Conservation (phyloP, 2,888 invertebrate genomes). For the Drosophila emarginata region DNA sequence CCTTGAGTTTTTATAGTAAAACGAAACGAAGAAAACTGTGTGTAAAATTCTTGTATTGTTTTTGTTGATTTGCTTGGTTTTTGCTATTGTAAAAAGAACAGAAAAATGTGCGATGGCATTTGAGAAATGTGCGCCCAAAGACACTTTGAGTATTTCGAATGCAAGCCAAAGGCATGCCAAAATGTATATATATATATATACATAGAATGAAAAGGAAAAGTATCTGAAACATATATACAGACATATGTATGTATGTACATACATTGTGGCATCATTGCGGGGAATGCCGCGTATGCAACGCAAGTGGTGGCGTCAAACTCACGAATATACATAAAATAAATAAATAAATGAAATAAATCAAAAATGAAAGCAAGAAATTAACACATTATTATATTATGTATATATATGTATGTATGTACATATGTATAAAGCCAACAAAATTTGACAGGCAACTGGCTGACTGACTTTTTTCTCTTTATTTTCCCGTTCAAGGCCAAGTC, state of each 20-base stretch:
- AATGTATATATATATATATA: background rate
- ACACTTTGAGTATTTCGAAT: slow-evolving; percentile 46
- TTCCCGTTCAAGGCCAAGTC: slow-evolving; percentile 55
- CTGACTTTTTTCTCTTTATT: slow-evolving; percentile 26
- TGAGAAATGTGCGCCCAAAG: slow-evolving; percentile 59
- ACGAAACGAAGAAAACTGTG: slow-evolving; percentile 18
- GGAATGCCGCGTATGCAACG: slow-evolving; percentile 70
- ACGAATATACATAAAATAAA: slow-evolving; percentile 37
- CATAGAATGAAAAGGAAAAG: slow-evolving; percentile 52
- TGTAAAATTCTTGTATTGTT: slow-evolving; percentile 10
- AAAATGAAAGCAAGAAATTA: slow-evolving; percentile 49
- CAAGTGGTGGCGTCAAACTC: slow-evolving; percentile 51
- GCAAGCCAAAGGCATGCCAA: background rate
- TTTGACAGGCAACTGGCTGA: slow-evolving; percentile 2
- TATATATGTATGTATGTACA: too few relatives aligned
- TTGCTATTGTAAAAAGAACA: slow-evolving; percentile 29
- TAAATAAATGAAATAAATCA: slow-evolving; percentile 43
- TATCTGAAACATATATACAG: slow-evolving; percentile 51
- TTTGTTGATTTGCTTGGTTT: slow-evolving; percentile 24
- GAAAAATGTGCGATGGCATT: slow-evolving; percentile 66
- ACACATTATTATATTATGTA: slow-evolving; percentile 47
- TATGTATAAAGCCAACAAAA: background rate
- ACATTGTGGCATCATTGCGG: slow-evolving; percentile 34
- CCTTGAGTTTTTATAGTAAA: slow-evolving; percentile 12
- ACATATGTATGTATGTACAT: too few relatives aligned